A percentile compares a stretch with the other conserved stretches of the same genome.
phyloP scores from a whole-genome alignment of 2,797 vertebrate species.

The Varecia variegata region DNA sequence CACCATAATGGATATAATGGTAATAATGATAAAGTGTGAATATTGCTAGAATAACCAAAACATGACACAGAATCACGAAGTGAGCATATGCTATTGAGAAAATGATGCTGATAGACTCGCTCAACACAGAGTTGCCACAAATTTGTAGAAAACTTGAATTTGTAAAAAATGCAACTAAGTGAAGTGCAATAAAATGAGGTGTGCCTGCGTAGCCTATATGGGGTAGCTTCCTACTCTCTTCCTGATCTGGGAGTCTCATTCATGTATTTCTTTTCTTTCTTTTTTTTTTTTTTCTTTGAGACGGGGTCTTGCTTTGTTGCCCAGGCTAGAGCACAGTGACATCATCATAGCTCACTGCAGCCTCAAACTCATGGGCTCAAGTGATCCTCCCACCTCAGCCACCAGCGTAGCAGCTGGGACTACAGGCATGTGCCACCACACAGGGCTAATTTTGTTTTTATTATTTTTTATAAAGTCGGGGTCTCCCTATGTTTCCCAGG shows the following conservation, averaged over 20 bases:
- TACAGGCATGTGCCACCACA: background rate
- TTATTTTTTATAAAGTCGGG: background rate
- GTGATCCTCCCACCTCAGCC: background rate
- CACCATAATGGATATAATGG: background rate
- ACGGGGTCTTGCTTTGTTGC: background rate
- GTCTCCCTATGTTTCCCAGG: background rate
- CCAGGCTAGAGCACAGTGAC: background rate
- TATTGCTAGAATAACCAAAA: background rate
- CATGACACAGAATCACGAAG: background rate
- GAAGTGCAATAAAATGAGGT: background rate
- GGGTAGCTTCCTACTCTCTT: background rate
- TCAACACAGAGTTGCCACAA: background rate
- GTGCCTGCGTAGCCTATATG: background rate
- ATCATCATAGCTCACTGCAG: background rate
- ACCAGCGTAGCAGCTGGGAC: background rate
- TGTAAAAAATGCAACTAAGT: background rate
- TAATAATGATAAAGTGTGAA: background rate
- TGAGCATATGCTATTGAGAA: background rate
- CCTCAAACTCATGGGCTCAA: background rate
- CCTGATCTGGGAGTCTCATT: background rate
- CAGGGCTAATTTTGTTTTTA: background rate
- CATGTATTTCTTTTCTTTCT: background rate
- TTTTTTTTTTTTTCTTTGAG: background rate
- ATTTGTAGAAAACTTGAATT: background rate
- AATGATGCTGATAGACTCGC: background rate